A percentile compares a stretch with the other conserved stretches of the same genome.
Conservation (phyloP, 2,797 vertebrate species). For the Calcarius lapponicus region DNA sequence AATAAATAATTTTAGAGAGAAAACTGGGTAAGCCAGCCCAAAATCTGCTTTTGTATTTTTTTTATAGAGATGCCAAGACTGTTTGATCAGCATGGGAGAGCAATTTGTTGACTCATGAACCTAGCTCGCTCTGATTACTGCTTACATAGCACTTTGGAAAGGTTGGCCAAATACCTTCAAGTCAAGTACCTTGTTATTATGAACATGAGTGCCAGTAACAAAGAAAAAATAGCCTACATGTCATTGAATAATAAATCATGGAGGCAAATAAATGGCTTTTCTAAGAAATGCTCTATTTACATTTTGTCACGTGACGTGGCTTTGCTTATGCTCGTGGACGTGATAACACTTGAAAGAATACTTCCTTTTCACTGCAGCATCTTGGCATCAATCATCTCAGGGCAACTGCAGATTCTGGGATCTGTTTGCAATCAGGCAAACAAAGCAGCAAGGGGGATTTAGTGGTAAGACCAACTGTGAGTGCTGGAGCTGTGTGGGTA, state of each 20-base stretch:
- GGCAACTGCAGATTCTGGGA: background rate
- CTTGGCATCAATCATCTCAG: constrained; percentile 25
- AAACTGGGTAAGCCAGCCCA: constrained; percentile 6
- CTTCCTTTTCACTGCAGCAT: constrained; percentile 23
- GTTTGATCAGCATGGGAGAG: constrained; percentile 60
- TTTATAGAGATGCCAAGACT: constrained; percentile 42
- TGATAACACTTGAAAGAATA: constrained; percentile 25
- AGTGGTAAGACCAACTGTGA: background rate
- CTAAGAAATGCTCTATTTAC: constrained; percentile 47
- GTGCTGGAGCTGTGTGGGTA: constrained; percentile 10
- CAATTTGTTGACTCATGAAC: constrained; percentile 44
- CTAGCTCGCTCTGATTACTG: constrained; percentile 51
- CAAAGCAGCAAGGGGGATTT: background rate
- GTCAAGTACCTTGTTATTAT: constrained; percentile 56
- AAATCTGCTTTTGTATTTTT: constrained; percentile 48
- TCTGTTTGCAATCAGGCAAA: constrained; percentile 53
- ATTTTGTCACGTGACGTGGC: background rate
- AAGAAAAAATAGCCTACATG: constrained; percentile 40
- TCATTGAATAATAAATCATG: constrained; percentile 55
- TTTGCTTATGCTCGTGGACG: background rate
- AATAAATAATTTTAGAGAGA: constrained; percentile 58
- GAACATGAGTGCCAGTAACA: constrained; percentile 31
- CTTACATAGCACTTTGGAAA: constrained; percentile 46
- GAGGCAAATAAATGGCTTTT: constrained; percentile 48
- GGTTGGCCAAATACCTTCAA: constrained; percentile 57